These are phyloP conservation scores for Bombycilla garrulus DNA, from an alignment of 2,113 vertebrate genomes.

Conservation along the genomic window DNA sequence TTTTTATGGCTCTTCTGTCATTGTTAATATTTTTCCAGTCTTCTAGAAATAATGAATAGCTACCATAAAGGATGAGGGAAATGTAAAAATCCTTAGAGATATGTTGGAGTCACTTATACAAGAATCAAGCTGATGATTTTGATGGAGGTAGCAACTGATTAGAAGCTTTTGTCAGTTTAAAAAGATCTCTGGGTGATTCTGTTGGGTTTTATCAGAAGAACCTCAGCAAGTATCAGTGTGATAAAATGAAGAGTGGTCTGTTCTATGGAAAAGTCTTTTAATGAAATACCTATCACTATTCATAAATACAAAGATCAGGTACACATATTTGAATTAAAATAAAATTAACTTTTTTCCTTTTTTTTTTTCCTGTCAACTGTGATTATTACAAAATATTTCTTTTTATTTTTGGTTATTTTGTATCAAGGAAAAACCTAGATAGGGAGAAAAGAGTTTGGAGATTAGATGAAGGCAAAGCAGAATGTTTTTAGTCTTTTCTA, in stretches of 20 bases:
- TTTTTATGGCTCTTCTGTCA: neutral
- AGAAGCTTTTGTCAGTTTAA: neutral
- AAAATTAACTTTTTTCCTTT: neutral
- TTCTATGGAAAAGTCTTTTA: neutral
- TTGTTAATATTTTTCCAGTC: neutral
- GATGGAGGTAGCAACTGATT: neutral
- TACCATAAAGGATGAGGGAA: neutral
- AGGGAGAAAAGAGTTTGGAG: neutral
- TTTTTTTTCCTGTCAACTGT: neutral
- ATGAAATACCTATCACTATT: neutral
- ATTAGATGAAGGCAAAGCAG: neutral
- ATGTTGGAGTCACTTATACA: neutral
- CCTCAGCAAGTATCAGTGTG: neutral
- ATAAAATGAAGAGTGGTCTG: neutral
- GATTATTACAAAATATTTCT: neutral
- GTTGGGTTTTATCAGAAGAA: neutral
- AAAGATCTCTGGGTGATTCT: neutral
- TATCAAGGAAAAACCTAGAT: neutral
- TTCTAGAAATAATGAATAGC: neutral
- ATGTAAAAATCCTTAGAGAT: neutral
- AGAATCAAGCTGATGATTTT: neutral
- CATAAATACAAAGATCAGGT: neutral
- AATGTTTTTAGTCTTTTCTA: neutral
- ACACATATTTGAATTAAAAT: neutral
- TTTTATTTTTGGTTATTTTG: neutral